Conservation (phyloP, 2,888 invertebrate genomes). For the Hydrotaea cyrtoneurina region DNA sequence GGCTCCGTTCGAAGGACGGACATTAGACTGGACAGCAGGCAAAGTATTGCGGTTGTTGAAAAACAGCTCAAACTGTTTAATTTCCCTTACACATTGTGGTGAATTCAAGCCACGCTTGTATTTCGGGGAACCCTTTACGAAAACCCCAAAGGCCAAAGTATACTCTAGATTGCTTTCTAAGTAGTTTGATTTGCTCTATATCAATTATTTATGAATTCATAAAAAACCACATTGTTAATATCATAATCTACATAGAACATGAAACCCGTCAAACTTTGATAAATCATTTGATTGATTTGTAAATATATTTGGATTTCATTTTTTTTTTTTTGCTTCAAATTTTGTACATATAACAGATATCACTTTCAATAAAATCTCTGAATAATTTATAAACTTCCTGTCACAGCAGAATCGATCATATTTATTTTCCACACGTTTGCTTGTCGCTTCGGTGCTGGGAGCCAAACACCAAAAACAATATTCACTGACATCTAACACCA, state of each 20-base stretch:
- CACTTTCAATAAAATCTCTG: conserved; percentile 52
- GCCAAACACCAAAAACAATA: conserved; percentile 5
- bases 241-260: conserved; percentile 16
- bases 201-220: conserved; percentile 2
- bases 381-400: conserved; percentile 61
- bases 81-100: too few species aligned
- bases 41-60: too few species aligned
- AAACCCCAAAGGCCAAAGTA: not conserved
- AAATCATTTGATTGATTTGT: conserved; percentile 31
- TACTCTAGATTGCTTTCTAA: conserved; percentile 45
- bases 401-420: conserved; percentile 47
- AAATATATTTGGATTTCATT: not conserved
- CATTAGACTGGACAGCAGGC: too few species aligned
- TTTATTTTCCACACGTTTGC: conserved; percentile 5
- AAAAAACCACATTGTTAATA: not conserved
- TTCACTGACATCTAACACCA: conserved; percentile 47
- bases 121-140: too few species aligned
- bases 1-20: too few species aligned
- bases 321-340: not conserved
- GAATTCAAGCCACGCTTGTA: too few species aligned
- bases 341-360: conserved; percentile 30
- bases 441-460: not conserved
- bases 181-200: conserved; percentile 21
- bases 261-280: conserved; percentile 2
- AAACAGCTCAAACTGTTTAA: too few species aligned